These are phyloP conservation scores for Lytechinus variegatus DNA, from an alignment of 35 echinoderm and acorn worm species.

Conservation along the genomic window DNA sequence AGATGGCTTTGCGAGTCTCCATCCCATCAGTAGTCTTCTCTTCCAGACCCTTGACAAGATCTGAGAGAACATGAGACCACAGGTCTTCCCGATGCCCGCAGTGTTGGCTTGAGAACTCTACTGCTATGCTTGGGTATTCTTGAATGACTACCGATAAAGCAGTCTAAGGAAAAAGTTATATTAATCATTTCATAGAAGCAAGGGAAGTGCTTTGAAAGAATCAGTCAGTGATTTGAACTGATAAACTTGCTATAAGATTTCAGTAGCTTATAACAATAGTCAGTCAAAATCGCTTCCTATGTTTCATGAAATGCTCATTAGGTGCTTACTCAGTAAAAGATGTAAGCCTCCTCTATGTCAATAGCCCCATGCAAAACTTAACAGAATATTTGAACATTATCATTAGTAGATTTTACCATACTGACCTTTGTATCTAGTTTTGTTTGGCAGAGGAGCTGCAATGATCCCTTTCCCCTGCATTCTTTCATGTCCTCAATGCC, in stretches of 20 bases:
- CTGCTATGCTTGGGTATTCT: slow-evolving; percentile 34
- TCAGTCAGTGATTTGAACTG: too few relatives aligned
- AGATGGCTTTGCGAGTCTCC: slow-evolving; percentile 37
- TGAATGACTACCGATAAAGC: neutral
- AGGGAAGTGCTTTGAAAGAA: too few relatives aligned
- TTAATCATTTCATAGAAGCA: too few relatives aligned
- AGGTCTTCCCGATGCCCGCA: neutral
- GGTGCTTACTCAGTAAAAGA: too few relatives aligned
- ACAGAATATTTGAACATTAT: too few relatives aligned
- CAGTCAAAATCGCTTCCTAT: too few relatives aligned
- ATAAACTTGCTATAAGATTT: too few relatives aligned
- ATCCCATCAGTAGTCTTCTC: slow-evolving; percentile 47
- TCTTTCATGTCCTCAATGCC: slow-evolving; percentile 2
- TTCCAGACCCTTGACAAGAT: slow-evolving; percentile 39
- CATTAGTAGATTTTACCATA: too few relatives aligned
- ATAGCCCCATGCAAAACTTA: too few relatives aligned
- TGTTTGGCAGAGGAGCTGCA: slow-evolving; percentile 34
- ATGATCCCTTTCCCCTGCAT: neutral
- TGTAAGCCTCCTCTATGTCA: too few relatives aligned
- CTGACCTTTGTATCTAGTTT: slow-evolving; percentile 31
- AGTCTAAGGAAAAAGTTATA: neutral
- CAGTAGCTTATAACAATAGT: too few relatives aligned
- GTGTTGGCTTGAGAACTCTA: slow-evolving; percentile 41
- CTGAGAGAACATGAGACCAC: slow-evolving; percentile 3
- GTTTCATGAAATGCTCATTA: too few relatives aligned